Conservation (phyloP, 2,113 vertebrate genomes). For the Urocynchramus pylzowi region DNA sequence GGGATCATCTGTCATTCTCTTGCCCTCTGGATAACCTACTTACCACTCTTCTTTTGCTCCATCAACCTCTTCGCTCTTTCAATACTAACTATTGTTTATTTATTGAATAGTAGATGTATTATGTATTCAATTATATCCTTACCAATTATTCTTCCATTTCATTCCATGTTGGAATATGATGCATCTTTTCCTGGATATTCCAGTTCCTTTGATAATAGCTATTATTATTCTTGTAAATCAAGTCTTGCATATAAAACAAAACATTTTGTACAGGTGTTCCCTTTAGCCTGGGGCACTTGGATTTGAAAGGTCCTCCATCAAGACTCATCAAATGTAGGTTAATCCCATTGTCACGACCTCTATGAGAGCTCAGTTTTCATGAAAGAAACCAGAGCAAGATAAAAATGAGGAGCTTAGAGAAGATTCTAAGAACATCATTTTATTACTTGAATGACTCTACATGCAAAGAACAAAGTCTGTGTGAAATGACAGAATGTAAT, state of each 20-base stretch:
- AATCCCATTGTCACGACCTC: not conserved
- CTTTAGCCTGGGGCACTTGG: not conserved
- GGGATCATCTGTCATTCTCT: not conserved
- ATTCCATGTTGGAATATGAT: not conserved
- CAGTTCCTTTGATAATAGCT: not conserved
- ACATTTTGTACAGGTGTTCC: not conserved
- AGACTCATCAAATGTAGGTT: not conserved
- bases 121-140: not conserved
- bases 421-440: not conserved
- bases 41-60: not conserved
- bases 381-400: not conserved
- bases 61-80: not conserved
- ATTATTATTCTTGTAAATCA: not conserved
- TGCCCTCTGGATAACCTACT: not conserved
- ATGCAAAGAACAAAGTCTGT: not conserved
- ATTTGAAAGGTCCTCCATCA: not conserved
- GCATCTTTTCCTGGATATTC: not conserved
- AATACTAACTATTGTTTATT: not conserved
- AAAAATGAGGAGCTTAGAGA: not conserved
- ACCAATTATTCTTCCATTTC: not conserved
- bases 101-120: not conserved
- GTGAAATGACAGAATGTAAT: not conserved
- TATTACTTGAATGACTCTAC: not conserved
- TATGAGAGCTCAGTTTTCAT: not conserved
- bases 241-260: not conserved